These are phyloP conservation scores for Chrysolina haemoptera DNA, from an alignment of 2,888 invertebrate species.

Conservation along the genomic window DNA sequence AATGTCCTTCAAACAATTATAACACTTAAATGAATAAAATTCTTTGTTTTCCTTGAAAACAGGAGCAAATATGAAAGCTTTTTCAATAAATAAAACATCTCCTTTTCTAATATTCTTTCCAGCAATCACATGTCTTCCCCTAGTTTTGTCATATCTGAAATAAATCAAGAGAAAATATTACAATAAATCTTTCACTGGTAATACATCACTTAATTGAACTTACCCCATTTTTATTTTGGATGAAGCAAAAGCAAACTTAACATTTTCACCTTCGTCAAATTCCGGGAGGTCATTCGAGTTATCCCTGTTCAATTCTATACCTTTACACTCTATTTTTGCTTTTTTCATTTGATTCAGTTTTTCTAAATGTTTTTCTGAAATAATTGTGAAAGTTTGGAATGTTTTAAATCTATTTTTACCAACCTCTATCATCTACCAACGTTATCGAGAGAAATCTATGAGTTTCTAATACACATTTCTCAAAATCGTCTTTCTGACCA, in stretches of 20 bases:
- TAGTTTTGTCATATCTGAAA: constrained; percentile 72
- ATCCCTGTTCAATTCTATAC: constrained; percentile 52
- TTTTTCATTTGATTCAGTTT: constrained; percentile 61
- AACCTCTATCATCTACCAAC: constrained; percentile 59
- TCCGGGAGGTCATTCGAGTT: constrained; percentile 66
- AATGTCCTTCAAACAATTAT: constrained; percentile 79
- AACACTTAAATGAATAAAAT: constrained; percentile 75
- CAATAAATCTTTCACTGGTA: constrained; percentile 14
- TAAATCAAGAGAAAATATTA: constrained; percentile 16
- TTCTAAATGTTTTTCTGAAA: constrained; percentile 60
- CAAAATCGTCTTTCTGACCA: constrained; percentile 57
- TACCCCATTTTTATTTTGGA: constrained; percentile 71
- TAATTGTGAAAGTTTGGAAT: neutral
- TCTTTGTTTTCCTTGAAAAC: constrained; percentile 73
- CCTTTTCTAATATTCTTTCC: constrained; percentile 75
- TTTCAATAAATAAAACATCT: constrained; percentile 84
- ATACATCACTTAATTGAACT: constrained; percentile 37
- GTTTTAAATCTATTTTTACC: neutral
- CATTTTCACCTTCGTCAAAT: constrained; percentile 71
- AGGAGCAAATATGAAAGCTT: constrained; percentile 85
- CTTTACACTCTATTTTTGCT: constrained; percentile 53
- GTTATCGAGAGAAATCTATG: constrained; percentile 53
- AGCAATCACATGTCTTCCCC: constrained; percentile 80
- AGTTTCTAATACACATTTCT: constrained; percentile 58
- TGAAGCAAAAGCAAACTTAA: constrained; percentile 73